phyloP scores from a whole-genome alignment of 1,140 invertebrate species.

The Hylaeus volcanicus region DNA sequence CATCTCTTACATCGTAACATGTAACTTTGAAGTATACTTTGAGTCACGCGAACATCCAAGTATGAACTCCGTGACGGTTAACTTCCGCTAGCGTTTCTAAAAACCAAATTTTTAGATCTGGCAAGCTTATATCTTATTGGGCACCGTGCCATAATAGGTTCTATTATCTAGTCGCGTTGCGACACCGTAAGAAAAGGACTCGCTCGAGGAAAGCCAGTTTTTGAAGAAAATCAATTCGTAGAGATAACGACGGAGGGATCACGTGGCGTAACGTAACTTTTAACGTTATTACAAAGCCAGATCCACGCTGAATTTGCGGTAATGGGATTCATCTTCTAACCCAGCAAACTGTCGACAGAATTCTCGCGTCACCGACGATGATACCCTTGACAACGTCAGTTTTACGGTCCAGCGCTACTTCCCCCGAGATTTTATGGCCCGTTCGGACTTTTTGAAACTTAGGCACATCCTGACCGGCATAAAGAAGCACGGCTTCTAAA shows the following conservation, averaged over 20 bases:
- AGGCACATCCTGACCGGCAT: neutral
- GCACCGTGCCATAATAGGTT: no score
- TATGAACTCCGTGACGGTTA: no score
- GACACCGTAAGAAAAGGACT: no score
- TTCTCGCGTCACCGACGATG: neutral
- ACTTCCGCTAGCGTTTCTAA: no score
- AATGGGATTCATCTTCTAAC: neutral
- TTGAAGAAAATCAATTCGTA: neutral
- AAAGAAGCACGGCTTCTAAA: neutral
- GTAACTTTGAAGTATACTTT: no score
- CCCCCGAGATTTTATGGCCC: neutral
- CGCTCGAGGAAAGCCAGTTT: neutral
- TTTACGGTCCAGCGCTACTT: neutral
- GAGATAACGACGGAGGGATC: neutral
- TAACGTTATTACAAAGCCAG: neutral
- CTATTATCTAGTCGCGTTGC: no score
- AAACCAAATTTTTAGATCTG: no score
- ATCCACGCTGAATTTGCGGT: neutral
- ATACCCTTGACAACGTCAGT: conserved; percentile 1
- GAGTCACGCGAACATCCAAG: no score
- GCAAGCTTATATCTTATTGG: no score
- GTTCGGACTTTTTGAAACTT: neutral
- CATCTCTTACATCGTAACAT: no score
- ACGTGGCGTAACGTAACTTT: neutral
- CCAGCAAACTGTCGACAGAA: no score